phyloP scores from a whole-genome alignment of 2,113 vertebrate genomes.

The Microtus ochrogaster region DNA sequence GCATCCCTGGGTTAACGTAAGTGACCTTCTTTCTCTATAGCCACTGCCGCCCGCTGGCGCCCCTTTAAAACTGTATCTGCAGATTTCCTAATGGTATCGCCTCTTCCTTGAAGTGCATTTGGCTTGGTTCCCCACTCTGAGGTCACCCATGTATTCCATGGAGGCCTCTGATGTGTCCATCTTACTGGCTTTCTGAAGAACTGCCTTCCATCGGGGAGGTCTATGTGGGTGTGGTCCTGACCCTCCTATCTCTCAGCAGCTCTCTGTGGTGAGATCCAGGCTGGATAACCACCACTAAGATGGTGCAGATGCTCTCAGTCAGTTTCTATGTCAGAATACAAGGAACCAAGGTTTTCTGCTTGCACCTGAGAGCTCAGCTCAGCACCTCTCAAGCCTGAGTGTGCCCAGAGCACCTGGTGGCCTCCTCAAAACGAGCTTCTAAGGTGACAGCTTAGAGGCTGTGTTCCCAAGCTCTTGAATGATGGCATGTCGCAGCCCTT shows the following conservation, averaged over 20 bases:
- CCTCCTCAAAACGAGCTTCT: background rate
- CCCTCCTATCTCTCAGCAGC: fast-evolving
- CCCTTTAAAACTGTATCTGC: background rate
- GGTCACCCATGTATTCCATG: background rate
- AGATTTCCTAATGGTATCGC: background rate
- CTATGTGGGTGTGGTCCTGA: fast-evolving
- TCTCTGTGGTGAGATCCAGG: background rate
- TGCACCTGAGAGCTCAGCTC: no score
- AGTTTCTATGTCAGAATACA: background rate
- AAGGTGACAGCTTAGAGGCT: background rate
- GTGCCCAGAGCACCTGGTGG: background rate
- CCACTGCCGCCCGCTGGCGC: background rate
- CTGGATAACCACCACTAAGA: background rate
- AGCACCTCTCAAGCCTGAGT: background rate
- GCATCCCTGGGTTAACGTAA: conserved; percentile 98
- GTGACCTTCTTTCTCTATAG: conserved; percentile 75
- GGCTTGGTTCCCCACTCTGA: background rate
- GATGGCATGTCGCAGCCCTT: background rate
- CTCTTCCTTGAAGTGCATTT: background rate
- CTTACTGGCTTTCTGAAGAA: background rate
- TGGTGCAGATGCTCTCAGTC: background rate
- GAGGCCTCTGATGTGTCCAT: background rate
- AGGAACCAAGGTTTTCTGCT: background rate
- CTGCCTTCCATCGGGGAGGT: background rate
- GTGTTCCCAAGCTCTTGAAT: background rate